phyloP scores from a whole-genome alignment of 2,113 vertebrate genomes.

The Notothenia rossii region DNA sequence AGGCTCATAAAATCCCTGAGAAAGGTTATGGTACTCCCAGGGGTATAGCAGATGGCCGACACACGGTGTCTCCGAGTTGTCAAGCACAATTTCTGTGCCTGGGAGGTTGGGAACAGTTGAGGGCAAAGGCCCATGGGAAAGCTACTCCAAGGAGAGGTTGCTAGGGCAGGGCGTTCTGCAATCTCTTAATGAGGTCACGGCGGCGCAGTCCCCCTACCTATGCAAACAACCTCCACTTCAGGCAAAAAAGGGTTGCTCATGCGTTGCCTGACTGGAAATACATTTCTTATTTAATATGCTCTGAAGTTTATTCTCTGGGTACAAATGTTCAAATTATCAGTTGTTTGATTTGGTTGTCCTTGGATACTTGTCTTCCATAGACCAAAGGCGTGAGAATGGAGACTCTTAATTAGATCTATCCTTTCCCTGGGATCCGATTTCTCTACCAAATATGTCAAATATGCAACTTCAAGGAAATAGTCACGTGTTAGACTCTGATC shows the following conservation, averaged over 20 bases:
- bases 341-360: neutral
- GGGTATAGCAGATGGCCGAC: conserved; percentile 62
- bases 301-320: neutral
- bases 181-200: conserved; percentile 71
- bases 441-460: neutral
- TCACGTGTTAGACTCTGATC: neutral
- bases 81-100: conserved; percentile 43
- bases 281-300: neutral
- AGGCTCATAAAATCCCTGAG: conserved; percentile 27
- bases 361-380: neutral
- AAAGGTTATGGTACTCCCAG: conserved; percentile 30
- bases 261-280: neutral
- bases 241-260: neutral
- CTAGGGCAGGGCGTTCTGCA: conserved; percentile 52
- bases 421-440: neutral
- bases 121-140: conserved; percentile 74
- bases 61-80: conserved; percentile 56
- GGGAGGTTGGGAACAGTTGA: conserved; percentile 54
- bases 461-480: neutral
- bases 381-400: neutral
- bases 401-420: neutral
- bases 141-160: conserved; percentile 63
- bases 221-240: conserved; percentile 47
- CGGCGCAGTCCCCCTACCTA: conserved; percentile 20
- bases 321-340: neutral